A percentile compares a stretch with the other conserved stretches of the same genome.
Conservation (phyloP, 2,113 vertebrate genomes). For the Lepisosteus oculatus region DNA sequence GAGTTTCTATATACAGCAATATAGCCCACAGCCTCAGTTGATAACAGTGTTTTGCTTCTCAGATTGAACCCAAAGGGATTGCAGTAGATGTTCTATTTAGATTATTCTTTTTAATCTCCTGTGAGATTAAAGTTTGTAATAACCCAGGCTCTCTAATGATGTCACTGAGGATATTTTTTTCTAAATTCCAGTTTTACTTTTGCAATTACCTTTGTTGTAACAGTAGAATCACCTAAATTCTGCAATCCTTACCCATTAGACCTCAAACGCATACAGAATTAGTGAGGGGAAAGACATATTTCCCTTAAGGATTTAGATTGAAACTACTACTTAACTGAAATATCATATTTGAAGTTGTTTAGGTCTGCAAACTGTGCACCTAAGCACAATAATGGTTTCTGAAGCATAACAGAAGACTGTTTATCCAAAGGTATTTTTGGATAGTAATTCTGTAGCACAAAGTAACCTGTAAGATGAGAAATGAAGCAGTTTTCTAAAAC, state of each 20-base stretch:
- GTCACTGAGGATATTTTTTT: background rate
- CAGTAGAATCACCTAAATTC: background rate
- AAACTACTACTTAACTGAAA: too few species aligned
- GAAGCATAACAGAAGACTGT: too few species aligned
- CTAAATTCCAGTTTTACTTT: constrained; percentile 35
- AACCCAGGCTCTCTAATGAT: constrained; percentile 27
- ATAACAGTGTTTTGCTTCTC: constrained; percentile 39
- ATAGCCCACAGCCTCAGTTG: constrained; percentile 26
- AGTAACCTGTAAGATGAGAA: constrained; percentile 19
- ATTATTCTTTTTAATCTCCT: constrained; percentile 54
- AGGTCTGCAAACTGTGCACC: too few species aligned
- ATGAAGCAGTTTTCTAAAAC: constrained; percentile 15
- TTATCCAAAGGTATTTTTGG: too few species aligned
- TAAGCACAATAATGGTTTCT: too few species aligned
- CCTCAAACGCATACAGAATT: background rate
- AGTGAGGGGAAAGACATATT: background rate
- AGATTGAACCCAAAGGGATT: constrained; percentile 26
- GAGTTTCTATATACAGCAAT: constrained; percentile 1
- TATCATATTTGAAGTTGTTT: too few species aligned
- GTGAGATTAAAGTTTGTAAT: constrained; percentile 36
- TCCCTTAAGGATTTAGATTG: background rate
- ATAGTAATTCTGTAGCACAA: too few species aligned
- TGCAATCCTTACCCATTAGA: background rate
- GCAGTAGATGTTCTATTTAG: constrained; percentile 49
- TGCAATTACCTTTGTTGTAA: constrained; percentile 12